These are phyloP conservation scores for Neosilurus mollespiculum DNA, from an alignment of 2,797 vertebrate species.

Conservation along the genomic window DNA sequence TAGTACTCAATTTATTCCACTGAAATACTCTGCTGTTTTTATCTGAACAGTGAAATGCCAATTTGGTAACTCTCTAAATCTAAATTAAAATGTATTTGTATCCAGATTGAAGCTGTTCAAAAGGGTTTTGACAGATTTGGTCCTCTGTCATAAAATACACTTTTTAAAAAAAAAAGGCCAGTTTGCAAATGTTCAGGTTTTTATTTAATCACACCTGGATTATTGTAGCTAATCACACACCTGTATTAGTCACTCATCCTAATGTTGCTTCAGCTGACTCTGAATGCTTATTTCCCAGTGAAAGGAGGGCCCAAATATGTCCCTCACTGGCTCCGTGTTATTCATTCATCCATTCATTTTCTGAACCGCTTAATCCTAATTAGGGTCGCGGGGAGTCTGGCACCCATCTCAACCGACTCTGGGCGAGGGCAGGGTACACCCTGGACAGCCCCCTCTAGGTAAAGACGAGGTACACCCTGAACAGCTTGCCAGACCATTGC, in stretches of 20 bases:
- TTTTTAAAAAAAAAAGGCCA: too few species aligned
- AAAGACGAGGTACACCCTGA: too few species aligned
- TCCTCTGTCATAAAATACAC: not conserved
- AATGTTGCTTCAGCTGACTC: not conserved
- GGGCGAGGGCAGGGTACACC: too few species aligned
- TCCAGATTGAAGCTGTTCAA: not conserved
- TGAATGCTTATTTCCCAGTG: not conserved
- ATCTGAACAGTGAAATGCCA: not conserved
- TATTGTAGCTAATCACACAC: not conserved
- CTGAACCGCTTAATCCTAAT: too few species aligned
- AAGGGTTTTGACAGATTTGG: not conserved
- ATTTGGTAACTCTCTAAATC: not conserved
- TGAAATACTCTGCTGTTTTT: not conserved
- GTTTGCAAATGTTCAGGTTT: not conserved
- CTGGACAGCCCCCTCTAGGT: too few species aligned
- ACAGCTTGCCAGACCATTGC: too few species aligned
- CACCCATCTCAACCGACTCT: too few species aligned
- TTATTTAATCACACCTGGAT: not conserved
- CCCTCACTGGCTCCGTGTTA: not conserved
- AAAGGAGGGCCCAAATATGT: not conserved
- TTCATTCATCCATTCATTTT: not conserved
- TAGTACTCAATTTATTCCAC: not conserved
- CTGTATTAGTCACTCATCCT: not conserved
- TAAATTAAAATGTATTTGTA: not conserved
- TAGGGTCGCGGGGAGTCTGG: too few species aligned